Conservation (phyloP, 2,797 vertebrate genomes). For the Ciconia nigra region DNA sequence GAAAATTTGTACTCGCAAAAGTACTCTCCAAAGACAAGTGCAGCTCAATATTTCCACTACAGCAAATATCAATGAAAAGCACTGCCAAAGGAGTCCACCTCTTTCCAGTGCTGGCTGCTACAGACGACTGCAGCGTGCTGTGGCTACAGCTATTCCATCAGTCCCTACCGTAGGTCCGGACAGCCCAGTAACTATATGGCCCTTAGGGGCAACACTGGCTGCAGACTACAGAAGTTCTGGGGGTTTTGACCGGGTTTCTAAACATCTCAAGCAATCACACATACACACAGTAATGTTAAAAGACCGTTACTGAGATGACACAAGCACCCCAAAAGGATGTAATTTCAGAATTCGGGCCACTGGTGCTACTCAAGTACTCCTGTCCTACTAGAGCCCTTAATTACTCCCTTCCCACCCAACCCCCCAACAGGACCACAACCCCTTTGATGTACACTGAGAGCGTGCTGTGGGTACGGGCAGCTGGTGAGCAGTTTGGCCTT, state of each 20-base stretch:
- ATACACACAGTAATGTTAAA: accelerated
- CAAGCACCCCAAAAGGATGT: not conserved
- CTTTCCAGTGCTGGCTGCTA: accelerated
- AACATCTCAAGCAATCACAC: not conserved
- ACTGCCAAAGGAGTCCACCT: not conserved
- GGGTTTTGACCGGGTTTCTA: accelerated
- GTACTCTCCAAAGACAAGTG: not conserved
- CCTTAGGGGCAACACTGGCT: accelerated
- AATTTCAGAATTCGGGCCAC: not conserved
- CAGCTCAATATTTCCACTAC: not conserved
- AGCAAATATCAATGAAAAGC: accelerated
- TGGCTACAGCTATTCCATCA: not conserved
- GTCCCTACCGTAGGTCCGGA: not conserved
- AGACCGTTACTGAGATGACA: not conserved
- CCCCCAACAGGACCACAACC: not conserved
- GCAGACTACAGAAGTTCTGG: not conserved
- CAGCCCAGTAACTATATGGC: accelerated
- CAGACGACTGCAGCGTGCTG: accelerated
- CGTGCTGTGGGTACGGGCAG: accelerated
- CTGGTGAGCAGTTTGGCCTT: not conserved
- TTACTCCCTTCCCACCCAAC: not conserved
- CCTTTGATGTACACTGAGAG: accelerated
- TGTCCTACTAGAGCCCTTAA: not conserved
- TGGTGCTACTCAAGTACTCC: not conserved
- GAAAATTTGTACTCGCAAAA: not conserved